These are phyloP conservation scores for Sebastes minor DNA, from an alignment of 2,797 vertebrate genomes.

Conservation along the genomic window DNA sequence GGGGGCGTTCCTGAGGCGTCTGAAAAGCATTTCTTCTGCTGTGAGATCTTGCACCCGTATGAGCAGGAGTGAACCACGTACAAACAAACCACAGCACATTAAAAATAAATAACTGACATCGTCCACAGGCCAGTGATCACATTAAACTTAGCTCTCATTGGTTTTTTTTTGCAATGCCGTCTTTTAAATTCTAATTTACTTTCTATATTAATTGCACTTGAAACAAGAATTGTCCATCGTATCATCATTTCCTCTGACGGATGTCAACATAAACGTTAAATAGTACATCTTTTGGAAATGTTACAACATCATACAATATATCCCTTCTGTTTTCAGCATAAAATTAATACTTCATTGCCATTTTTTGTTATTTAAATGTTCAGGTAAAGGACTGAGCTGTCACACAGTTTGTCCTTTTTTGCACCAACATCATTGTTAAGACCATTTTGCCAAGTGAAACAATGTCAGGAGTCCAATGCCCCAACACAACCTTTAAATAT, in stretches of 20 bases:
- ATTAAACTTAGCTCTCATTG: not conserved
- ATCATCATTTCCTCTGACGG: constrained; percentile 1
- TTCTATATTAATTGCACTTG: constrained; percentile 79
- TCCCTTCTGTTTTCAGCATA: constrained; percentile 18
- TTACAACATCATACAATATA: constrained; percentile 19
- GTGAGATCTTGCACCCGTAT: constrained; percentile 18
- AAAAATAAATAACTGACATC: constrained; percentile 27
- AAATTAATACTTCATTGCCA: not conserved
- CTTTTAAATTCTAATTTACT: constrained; percentile 25
- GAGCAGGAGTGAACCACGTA: constrained; percentile 26
- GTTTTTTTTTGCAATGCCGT: not conserved
- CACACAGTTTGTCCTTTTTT: constrained; percentile 18
- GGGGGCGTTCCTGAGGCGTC: constrained; percentile 66
- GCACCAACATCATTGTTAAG: constrained; percentile 18
- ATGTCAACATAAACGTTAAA: constrained; percentile 25
- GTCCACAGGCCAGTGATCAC: not conserved
- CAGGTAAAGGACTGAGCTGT: not conserved
- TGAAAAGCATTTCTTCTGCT: constrained; percentile 18
- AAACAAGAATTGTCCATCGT: constrained; percentile 32
- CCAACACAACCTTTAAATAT: not conserved
- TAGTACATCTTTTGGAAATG: constrained; percentile 32
- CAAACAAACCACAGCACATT: constrained; percentile 38
- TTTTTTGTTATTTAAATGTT: constrained; percentile 23
- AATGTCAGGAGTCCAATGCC: not conserved
- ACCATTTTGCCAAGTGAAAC: constrained; percentile 6